Evolutionary conservation across 2,888 invertebrate genomes (phyloP).

Genomic region (Microlaimidae sp.): DNA sequence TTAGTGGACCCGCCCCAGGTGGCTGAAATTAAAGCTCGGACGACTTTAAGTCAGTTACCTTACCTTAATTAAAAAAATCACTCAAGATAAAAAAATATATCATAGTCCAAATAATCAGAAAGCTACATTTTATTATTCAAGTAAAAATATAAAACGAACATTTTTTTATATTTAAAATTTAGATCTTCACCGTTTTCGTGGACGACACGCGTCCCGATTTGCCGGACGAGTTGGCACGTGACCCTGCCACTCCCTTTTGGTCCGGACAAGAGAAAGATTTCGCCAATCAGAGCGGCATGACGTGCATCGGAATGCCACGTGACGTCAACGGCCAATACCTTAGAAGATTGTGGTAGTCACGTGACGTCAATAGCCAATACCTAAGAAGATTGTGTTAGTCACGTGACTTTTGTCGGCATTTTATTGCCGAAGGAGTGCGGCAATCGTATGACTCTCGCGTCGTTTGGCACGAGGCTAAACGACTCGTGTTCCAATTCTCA

Average conservation of each 20-base stretch:
- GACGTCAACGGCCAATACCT: conserved; percentile 32
- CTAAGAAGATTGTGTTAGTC: conserved; percentile 29
- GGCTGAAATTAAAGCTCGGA: too few relatives aligned
- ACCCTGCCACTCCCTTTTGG: conserved; percentile 35
- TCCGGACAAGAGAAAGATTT: conserved; percentile 28
- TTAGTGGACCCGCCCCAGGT: too few relatives aligned
- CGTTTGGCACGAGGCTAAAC: too few relatives aligned
- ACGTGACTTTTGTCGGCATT: conserved; percentile 33
- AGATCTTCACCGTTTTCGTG: conserved; percentile 29
- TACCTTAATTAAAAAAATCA: too few relatives aligned
- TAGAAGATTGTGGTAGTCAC: conserved; percentile 29
- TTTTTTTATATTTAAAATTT: not conserved
- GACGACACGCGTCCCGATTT: conserved; percentile 32
- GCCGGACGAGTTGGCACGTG: conserved; percentile 31
- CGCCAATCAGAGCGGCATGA: conserved; percentile 35
- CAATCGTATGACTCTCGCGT: too few relatives aligned
- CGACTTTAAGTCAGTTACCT: too few relatives aligned
- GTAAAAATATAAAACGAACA: not conserved
- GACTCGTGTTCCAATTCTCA: too few relatives aligned
- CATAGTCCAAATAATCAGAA: too few relatives aligned
- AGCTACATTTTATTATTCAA: too few relatives aligned
- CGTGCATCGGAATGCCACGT: conserved; percentile 34
- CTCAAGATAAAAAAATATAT: too few relatives aligned
- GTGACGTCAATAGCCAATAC: conserved; percentile 32
- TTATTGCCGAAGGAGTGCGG: too few relatives aligned